phyloP scores from a whole-genome alignment of 2,113 vertebrate species.

The Cottus gobio region DNA sequence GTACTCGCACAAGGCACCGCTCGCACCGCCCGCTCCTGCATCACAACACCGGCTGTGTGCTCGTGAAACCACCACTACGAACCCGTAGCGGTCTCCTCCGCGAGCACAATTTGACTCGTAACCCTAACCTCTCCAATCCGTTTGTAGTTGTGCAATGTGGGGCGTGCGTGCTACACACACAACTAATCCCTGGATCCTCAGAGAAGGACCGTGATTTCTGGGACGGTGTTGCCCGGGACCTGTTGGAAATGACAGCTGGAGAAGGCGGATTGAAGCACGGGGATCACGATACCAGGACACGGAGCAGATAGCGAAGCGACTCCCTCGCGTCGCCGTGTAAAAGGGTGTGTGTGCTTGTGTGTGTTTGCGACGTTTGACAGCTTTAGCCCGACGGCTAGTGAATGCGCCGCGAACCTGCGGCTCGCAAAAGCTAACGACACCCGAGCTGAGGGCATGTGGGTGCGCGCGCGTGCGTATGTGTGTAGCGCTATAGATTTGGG shows the following conservation, averaged over 20 bases:
- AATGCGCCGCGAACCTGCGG: conserved; percentile 28
- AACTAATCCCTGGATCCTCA: conserved; percentile 80
- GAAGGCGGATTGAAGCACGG: conserved; percentile 72
- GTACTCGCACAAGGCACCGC: neutral
- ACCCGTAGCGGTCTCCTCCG: neutral
- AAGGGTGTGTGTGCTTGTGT: conserved; percentile 56
- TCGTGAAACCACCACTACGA: neutral
- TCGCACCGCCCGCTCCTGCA: conserved; percentile 2
- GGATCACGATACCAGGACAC: conserved; percentile 56
- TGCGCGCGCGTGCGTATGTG: neutral
- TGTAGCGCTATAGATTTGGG: neutral
- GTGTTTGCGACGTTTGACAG: conserved; percentile 7
- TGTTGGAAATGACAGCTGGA: conserved; percentile 84
- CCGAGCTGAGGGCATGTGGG: conserved; percentile 29
- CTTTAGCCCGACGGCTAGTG: conserved; percentile 62
- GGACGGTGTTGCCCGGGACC: conserved; percentile 78
- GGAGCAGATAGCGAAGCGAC: conserved; percentile 70
- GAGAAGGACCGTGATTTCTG: conserved; percentile 75
- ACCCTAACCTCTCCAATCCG: conserved; percentile 57
- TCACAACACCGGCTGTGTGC: conserved; percentile 3
- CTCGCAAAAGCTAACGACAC: conserved; percentile 50
- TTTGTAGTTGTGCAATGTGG: conserved; percentile 42
- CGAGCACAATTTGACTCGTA: conserved; percentile 47
- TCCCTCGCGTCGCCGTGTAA: conserved; percentile 45
- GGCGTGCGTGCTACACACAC: conserved; percentile 49